These are phyloP conservation scores for Coreoperca whiteheadi DNA, from an alignment of 2,113 vertebrate species.

Conservation along the genomic window DNA sequence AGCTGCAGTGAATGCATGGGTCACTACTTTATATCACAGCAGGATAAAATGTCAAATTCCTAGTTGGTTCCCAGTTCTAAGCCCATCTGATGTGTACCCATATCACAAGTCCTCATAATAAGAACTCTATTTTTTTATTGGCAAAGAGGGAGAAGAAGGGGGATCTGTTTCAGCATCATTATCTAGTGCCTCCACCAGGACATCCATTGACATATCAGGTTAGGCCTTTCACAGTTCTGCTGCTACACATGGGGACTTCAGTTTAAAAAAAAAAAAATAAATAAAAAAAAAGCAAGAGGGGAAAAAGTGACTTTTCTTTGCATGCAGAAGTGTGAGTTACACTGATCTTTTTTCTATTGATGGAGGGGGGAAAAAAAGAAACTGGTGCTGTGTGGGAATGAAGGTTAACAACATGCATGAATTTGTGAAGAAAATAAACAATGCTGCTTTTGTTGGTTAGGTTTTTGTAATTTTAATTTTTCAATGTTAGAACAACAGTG, in stretches of 20 bases:
- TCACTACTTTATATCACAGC: constrained; percentile 22
- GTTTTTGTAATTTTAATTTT: constrained; percentile 64
- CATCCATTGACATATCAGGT: constrained; percentile 84
- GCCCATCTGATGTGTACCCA: constrained; percentile 27
- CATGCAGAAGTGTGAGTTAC: constrained; percentile 84
- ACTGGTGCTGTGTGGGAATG: constrained; percentile 79
- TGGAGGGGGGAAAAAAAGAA: constrained; percentile 65
- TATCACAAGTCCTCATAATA: constrained; percentile 33
- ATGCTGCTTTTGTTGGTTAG: constrained; percentile 80
- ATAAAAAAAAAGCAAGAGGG: constrained; percentile 19
- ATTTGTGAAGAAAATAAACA: constrained; percentile 80
- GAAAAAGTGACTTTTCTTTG: constrained; percentile 77
- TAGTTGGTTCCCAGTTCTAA: constrained; percentile 18
- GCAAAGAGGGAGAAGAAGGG: constrained; percentile 59
- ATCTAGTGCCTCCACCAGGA: constrained; percentile 83
- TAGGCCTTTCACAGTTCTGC: constrained; percentile 83
- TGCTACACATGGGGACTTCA: constrained; percentile 78
- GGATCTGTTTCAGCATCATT: constrained; percentile 66
- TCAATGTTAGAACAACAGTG: constrained; percentile 70
- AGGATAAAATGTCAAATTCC: constrained; percentile 12
- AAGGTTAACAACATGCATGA: constrained; percentile 85
- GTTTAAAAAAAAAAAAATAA: too few relatives aligned
- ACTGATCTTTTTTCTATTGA: constrained; percentile 73
- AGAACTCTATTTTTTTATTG: constrained; percentile 59
- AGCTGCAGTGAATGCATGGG: constrained; percentile 34